A percentile compares a stretch with the other conserved stretches of the same genome.
These are phyloP conservation scores for Dromiciops gliroides DNA, from an alignment of 2,113 vertebrate genomes.

Conservation along the genomic window DNA sequence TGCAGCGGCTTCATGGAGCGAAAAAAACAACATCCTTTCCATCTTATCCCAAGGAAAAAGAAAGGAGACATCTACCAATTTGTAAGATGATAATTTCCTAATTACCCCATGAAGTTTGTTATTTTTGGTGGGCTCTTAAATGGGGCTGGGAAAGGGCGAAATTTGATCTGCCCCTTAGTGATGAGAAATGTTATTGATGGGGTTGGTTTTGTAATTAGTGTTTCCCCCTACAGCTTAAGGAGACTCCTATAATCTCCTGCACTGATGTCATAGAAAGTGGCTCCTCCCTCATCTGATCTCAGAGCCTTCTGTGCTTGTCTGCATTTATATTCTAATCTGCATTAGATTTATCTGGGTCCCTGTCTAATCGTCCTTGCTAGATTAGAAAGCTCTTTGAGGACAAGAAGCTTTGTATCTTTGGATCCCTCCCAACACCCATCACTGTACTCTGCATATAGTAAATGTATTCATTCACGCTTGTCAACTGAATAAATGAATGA, in stretches of 20 bases:
- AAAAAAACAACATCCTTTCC: slow-evolving; percentile 58
- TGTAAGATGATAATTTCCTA: slow-evolving; percentile 63
- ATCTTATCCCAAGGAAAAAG: slow-evolving; percentile 56
- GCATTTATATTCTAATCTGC: not conserved
- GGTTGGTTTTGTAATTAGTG: slow-evolving; percentile 8
- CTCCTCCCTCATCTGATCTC: not conserved
- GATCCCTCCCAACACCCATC: not conserved
- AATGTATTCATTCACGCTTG: not conserved
- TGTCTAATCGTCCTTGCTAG: not conserved
- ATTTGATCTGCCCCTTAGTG: slow-evolving; percentile 64
- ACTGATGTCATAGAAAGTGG: not conserved
- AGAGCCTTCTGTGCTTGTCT: not conserved
- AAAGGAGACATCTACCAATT: slow-evolving; percentile 65
- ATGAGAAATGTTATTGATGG: slow-evolving; percentile 18
- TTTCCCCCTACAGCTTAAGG: slow-evolving; percentile 31
- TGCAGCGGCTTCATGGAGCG: not conserved
- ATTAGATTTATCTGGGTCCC: not conserved
- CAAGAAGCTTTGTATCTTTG: not conserved
- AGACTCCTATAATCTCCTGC: not conserved
- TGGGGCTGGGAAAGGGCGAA: slow-evolving; percentile 71
- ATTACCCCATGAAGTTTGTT: slow-evolving; percentile 72
- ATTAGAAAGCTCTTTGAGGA: not conserved
- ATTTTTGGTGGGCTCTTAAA: slow-evolving; percentile 76
- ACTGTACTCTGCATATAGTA: not conserved
- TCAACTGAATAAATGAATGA: not conserved